phyloP scores from a whole-genome alignment of 2,113 vertebrate genomes.

The Lasiurus cinereus region DNA sequence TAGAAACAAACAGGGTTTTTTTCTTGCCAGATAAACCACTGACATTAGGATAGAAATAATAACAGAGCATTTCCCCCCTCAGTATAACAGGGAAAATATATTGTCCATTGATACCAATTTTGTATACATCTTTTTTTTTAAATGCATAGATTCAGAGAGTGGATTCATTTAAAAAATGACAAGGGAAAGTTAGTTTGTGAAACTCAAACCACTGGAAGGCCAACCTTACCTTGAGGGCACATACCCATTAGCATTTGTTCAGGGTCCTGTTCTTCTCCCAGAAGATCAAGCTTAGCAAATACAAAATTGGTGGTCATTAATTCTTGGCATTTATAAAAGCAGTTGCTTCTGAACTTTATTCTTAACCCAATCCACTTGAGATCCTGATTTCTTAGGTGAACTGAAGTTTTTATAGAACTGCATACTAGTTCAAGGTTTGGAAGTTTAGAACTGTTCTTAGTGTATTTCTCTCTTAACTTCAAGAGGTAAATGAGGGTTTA shows the following conservation, averaged over 20 bases:
- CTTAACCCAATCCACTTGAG: constrained; percentile 66
- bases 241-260: constrained; percentile 64
- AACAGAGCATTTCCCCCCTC: neutral
- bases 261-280: constrained; percentile 50
- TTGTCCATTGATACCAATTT: constrained; percentile 49
- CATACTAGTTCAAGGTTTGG: constrained; percentile 45
- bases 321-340: constrained; percentile 69
- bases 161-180: constrained; percentile 62
- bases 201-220: constrained; percentile 59
- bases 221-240: constrained; percentile 69
- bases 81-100: neutral
- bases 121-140: constrained; percentile 36
- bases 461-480: constrained; percentile 29
- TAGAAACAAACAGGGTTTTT: neutral
- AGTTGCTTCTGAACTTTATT: constrained; percentile 73
- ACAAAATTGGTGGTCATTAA: constrained; percentile 68
- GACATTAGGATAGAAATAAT: neutral
- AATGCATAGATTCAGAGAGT: constrained; percentile 22
- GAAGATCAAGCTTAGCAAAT: constrained; percentile 52
- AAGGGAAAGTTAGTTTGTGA: constrained; percentile 2
- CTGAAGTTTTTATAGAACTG: constrained; percentile 60
- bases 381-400: constrained; percentile 69
- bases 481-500: constrained; percentile 36
- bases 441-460: neutral
- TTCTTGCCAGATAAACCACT: neutral